These are phyloP conservation scores for Tachysurus vachellii DNA, from an alignment of 2,113 vertebrate genomes.

Conservation along the genomic window DNA sequence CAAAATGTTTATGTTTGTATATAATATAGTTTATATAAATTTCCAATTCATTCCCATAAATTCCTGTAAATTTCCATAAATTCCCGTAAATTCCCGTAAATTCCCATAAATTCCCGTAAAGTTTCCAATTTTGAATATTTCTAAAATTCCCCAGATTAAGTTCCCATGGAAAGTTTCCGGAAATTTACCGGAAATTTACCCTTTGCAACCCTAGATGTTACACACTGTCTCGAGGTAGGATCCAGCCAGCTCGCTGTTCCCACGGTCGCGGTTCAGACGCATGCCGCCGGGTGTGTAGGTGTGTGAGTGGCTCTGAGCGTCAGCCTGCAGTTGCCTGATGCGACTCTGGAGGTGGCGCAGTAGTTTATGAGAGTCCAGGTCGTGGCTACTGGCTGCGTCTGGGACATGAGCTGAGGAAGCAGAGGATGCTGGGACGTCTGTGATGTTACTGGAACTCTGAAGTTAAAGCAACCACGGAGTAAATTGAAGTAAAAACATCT, in stretches of 20 bases:
- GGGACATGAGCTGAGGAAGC: slow-evolving; percentile 43
- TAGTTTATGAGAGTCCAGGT: slow-evolving; percentile 69
- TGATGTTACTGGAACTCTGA: slow-evolving; percentile 57
- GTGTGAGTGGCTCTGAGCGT: slow-evolving; percentile 57
- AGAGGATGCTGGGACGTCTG: slow-evolving; percentile 43
- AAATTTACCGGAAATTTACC: no score
- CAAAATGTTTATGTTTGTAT: no score
- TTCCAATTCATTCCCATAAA: no score
- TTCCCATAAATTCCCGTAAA: no score
- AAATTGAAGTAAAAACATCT: neutral
- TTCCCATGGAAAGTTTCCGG: no score
- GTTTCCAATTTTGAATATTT: no score
- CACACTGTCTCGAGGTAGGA: slow-evolving; percentile 64
- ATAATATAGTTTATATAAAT: no score
- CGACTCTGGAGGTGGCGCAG: slow-evolving; percentile 72
- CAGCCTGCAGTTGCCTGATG: slow-evolving; percentile 71
- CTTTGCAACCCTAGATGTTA: no score
- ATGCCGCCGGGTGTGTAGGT: neutral
- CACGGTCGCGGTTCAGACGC: slow-evolving; percentile 16
- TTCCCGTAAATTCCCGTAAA: no score
- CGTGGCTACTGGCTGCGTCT: slow-evolving; percentile 46
- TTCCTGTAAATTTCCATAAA: no score
- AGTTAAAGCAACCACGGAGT: neutral
- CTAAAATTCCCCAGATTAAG: no score
- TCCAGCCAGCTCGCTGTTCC: slow-evolving; percentile 52